Base-by-base conservation (phyloP, 2,888 invertebrate genomes). In the Watsonalla binaria region DNA sequence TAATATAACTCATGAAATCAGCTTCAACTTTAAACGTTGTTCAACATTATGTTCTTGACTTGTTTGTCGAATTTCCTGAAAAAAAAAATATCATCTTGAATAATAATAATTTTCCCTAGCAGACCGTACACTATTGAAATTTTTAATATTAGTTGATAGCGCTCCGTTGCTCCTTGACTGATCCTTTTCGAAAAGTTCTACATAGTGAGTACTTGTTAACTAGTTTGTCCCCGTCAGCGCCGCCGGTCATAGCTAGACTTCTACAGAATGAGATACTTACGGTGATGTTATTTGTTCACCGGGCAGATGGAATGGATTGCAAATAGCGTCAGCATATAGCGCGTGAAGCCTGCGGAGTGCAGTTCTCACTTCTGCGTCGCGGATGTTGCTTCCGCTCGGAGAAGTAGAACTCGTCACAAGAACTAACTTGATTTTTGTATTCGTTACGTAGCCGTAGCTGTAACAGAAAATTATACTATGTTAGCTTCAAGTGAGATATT, bases 371-470 rank as follows among this genome's bases (percentile, higher is more conserved):
- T 99, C 98, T 76, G 98, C 98, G 80, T 99, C 98, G 59, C 98
- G 89, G 47, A 98, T 90, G 13, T 95, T 94, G 58, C 96, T 94
- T 74, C 97, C 98, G 15, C 96, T 94, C 0, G 97, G 96, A 75
- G 98, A 98, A 5, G 98, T 94, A 0, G 97, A 96, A 82, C 98
- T 98, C 2, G 98, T 95, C 39, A 98, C 96, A 56, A 99, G 94
- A 6, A 99, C 95, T 76, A 99, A 95, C 83, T 99, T 99, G 7
- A 98, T 95, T 89, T 96, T 96, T 0, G 98, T 98, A 76, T 98
- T 99, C n/a, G 98, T 98, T 7, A 98, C 97, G 86, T 98, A 99
- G 0, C 99, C 99, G 89, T 96, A 97, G 68, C 96, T 97, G 66
- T 51, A 92, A 84, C 54, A 35, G n/a, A 11, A 51, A 39, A 37